These are phyloP conservation scores for Asbolus verrucosus DNA, from an alignment of 1,140 invertebrate species.

Conservation along the genomic window DNA sequence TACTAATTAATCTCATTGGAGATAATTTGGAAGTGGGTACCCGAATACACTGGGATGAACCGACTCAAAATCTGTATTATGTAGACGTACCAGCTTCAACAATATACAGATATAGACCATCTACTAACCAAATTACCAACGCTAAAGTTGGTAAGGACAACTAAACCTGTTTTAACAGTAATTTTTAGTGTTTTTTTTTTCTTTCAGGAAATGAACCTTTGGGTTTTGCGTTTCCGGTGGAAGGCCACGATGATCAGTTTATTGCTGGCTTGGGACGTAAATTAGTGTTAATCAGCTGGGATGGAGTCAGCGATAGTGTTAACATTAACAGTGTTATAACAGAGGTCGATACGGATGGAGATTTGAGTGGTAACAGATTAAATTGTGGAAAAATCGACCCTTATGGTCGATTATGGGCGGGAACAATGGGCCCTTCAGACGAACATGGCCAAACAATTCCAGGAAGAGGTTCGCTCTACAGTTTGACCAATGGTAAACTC, in stretches of 20 bases:
- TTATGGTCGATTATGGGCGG: conserved; percentile 79
- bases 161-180: no score
- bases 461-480: conserved; percentile 71
- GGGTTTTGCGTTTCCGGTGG: conserved; percentile 51
- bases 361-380: conserved; percentile 70
- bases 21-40: conserved; percentile 65
- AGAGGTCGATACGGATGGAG: conserved; percentile 71
- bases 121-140: conserved; percentile 64
- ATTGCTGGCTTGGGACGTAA: conserved; percentile 53
- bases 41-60: conserved; percentile 74
- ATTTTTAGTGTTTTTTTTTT: conserved; percentile 9
- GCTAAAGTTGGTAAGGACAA: conserved; percentile 63
- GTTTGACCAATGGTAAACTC: conserved; percentile 63
- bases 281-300: conserved; percentile 55
- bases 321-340: conserved; percentile 64
- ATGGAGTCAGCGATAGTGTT: conserved; percentile 49
- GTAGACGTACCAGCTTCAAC: conserved; percentile 71
- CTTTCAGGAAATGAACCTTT: conserved; percentile 46
- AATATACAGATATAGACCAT: conserved; percentile 69
- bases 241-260: conserved; percentile 50
- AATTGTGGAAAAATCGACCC: conserved; percentile 91
- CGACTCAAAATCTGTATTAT: conserved; percentile 69
- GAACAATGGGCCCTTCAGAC: conserved; percentile 75
- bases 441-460: conserved; percentile 67
- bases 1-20: conserved; percentile 19